Evolutionary conservation across 1,140 invertebrate species (phyloP).

Genomic region (Geopemphigus sp.): DNA sequence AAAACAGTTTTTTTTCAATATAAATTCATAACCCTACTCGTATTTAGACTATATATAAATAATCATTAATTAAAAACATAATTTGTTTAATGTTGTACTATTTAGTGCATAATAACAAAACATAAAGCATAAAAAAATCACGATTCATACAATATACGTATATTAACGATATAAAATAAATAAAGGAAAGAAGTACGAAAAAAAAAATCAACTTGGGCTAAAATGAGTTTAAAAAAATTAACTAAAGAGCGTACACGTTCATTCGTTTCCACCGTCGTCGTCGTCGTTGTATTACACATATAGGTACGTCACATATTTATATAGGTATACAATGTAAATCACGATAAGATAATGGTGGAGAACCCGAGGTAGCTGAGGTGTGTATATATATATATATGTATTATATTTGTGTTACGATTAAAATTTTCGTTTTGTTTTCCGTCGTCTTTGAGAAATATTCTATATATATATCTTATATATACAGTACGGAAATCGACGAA

Average conservation of each 20-base stretch:
- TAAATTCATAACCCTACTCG: conserved; percentile 41
- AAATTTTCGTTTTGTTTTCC: neutral
- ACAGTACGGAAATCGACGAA: conserved; percentile 11
- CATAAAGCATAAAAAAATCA: conserved; percentile 49
- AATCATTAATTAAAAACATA: conserved; percentile 49
- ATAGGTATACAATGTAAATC: neutral
- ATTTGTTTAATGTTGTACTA: conserved; percentile 50
- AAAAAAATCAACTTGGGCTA: conserved; percentile 45
- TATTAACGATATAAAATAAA: conserved; percentile 44
- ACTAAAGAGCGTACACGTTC: conserved; percentile 30
- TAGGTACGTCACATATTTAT: no score
- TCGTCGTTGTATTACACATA: no score
- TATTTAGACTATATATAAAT: conserved; percentile 49
- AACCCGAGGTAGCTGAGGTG: conserved; percentile 43
- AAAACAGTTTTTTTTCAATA: neutral
- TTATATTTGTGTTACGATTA: no score
- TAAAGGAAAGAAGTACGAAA: conserved; percentile 41
- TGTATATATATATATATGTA: neutral
- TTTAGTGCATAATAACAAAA: conserved; percentile 49
- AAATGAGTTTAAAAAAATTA: conserved; percentile 43
- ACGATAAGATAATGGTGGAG: neutral
- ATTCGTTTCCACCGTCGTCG: neutral
- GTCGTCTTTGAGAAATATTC: no score
- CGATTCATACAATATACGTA: conserved; percentile 37
- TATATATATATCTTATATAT: neutral